Evolutionary conservation across 2,113 vertebrate genomes (phyloP).

Genomic region (Anser brachyrhynchus): DNA sequence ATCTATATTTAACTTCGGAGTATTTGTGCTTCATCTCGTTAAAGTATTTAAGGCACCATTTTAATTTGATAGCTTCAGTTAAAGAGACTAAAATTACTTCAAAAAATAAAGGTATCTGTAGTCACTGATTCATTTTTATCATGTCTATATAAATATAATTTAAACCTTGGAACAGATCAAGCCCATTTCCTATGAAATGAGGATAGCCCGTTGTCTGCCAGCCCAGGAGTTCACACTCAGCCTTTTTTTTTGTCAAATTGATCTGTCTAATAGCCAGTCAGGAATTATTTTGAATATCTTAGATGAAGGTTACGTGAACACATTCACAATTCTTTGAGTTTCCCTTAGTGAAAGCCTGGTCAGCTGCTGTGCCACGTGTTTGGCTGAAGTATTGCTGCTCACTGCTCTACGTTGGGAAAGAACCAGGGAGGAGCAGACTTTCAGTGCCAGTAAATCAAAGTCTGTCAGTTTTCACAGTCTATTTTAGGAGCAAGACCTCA

Average conservation of each 20-base stretch:
- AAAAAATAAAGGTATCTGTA: not conserved
- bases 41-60: not conserved
- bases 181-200: not conserved
- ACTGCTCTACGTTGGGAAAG: not conserved
- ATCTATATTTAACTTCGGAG: not conserved
- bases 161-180: not conserved
- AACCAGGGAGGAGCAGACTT: not conserved
- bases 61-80: not conserved
- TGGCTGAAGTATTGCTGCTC: not conserved
- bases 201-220: not conserved
- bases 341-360: not conserved
- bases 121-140: not conserved
- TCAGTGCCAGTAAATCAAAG: not conserved
- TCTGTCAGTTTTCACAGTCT: not conserved
- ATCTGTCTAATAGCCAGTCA: not conserved
- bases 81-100: not conserved
- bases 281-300: not conserved
- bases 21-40: not conserved
- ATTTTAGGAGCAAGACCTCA: not conserved
- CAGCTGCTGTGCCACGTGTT: not conserved
- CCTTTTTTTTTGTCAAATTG: not conserved
- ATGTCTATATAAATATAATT: not conserved
- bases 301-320: not conserved
- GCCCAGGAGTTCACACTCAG: not conserved
- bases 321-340: not conserved